Percentiles rank a stretch among this genome's conserved stretches.
phyloP scores from a whole-genome alignment of 2,113 vertebrate species.

The Neodon shergylaensis region DNA sequence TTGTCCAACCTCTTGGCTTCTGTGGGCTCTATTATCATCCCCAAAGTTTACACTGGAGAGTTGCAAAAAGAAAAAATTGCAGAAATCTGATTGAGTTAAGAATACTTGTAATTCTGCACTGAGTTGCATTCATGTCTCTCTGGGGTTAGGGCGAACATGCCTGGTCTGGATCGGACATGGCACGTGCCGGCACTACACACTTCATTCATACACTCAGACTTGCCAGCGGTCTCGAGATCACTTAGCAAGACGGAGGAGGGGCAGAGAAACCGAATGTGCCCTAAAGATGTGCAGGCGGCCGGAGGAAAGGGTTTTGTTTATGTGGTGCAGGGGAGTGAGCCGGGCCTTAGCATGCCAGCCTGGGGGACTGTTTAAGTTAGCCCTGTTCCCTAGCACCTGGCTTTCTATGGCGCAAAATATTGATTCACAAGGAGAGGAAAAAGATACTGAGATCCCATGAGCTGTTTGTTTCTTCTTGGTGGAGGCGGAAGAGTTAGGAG shows the following conservation, averaged over 20 bases:
- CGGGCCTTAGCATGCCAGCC: neutral
- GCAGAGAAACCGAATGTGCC: neutral
- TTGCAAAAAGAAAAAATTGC: neutral
- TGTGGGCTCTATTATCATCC: neutral
- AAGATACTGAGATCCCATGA: neutral
- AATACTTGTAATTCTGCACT: neutral
- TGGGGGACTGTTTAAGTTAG: neutral
- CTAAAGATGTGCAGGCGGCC: neutral
- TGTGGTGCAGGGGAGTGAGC: neutral
- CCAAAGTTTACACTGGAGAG: neutral
- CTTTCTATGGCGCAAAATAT: neutral
- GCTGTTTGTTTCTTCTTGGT: conserved; percentile 41
- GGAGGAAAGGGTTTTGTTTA: neutral
- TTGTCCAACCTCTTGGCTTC: neutral
- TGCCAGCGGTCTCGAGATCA: neutral
- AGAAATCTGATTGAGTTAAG: neutral
- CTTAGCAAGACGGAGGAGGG: conserved; percentile 25
- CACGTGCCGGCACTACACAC: neutral
- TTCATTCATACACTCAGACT: neutral
- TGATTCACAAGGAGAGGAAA: conserved; percentile 20
- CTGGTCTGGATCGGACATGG: neutral
- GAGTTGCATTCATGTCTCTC: neutral
- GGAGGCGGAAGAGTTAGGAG: neutral
- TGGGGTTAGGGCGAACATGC: neutral
- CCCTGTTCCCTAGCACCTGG: neutral